phyloP scores from a whole-genome alignment of 2,797 vertebrate species.

The Pipistrellus kuhlii region DNA sequence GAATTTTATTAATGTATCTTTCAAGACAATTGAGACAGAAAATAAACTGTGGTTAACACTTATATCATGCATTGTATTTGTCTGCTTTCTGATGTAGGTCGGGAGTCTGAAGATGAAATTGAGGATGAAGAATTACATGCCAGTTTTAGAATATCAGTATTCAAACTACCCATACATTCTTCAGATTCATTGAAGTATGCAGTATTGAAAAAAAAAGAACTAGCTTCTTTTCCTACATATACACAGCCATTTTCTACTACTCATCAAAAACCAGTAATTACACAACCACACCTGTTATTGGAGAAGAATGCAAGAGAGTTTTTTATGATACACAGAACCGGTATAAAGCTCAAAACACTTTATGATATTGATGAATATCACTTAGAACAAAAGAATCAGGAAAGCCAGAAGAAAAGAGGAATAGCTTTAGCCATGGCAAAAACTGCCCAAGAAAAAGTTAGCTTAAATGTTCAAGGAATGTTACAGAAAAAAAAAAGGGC shows the following conservation, averaged over 20 bases:
- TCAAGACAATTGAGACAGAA: constrained; percentile 8
- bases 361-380: constrained; percentile 81
- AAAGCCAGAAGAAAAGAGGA: constrained; percentile 44
- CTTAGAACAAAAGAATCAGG: constrained; percentile 59
- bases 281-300: not conserved
- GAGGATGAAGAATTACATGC: constrained; percentile 48
- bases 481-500: constrained; percentile 47
- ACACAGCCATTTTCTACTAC: constrained; percentile 41
- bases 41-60: constrained; percentile 26
- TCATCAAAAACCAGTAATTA: not conserved
- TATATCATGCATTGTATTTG: not conserved
- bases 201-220: constrained; percentile 67
- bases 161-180: constrained; percentile 75
- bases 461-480: constrained; percentile 20
- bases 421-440: constrained; percentile 42
- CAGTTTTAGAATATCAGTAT: constrained; percentile 76
- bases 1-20: constrained; percentile 29
- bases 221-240: not conserved
- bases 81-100: constrained; percentile 41
- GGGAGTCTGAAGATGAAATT: constrained; percentile 8
- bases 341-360: constrained; percentile 74
- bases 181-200: constrained; percentile 61
- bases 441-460: constrained; percentile 31
- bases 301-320: constrained; percentile 52
- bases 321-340: constrained; percentile 19